These are phyloP conservation scores for Sturnira hondurensis DNA, from an alignment of 2,113 vertebrate genomes.

Conservation along the genomic window DNA sequence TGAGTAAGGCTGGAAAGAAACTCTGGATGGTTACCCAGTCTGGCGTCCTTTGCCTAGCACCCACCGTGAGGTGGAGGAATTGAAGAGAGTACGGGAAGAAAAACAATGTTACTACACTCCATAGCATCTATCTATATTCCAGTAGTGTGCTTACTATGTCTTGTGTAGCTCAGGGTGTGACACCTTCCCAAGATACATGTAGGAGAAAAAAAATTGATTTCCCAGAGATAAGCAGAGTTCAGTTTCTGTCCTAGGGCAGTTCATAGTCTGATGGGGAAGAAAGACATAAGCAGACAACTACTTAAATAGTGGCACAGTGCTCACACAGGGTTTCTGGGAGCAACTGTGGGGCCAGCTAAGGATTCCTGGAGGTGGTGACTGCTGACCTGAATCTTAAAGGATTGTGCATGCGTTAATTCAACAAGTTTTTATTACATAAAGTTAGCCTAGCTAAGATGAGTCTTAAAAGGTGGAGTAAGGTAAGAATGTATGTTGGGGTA, in stretches of 20 bases:
- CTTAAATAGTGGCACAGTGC: neutral
- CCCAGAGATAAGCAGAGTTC: neutral
- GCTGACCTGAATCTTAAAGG: neutral
- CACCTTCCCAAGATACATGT: neutral
- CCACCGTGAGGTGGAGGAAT: neutral
- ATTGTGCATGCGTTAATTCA: neutral
- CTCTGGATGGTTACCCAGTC: neutral
- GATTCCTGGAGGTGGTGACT: neutral
- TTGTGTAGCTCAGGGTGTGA: neutral
- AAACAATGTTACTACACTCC: neutral
- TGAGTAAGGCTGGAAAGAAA: neutral
- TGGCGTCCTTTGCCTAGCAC: neutral
- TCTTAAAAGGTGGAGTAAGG: neutral
- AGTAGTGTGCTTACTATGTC: neutral
- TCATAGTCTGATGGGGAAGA: neutral
- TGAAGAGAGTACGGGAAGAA: too few species aligned
- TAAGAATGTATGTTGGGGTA: neutral
- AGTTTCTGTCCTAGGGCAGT: neutral
- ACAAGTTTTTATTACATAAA: neutral
- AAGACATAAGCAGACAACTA: neutral
- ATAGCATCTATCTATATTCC: neutral
- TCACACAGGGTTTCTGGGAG: neutral
- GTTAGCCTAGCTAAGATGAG: neutral
- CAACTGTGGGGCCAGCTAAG: neutral
- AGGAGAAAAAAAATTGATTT: neutral